These are phyloP conservation scores for Drosophila rhopaloa DNA, from an alignment of 1,140 invertebrate genomes.

Conservation along the genomic window DNA sequence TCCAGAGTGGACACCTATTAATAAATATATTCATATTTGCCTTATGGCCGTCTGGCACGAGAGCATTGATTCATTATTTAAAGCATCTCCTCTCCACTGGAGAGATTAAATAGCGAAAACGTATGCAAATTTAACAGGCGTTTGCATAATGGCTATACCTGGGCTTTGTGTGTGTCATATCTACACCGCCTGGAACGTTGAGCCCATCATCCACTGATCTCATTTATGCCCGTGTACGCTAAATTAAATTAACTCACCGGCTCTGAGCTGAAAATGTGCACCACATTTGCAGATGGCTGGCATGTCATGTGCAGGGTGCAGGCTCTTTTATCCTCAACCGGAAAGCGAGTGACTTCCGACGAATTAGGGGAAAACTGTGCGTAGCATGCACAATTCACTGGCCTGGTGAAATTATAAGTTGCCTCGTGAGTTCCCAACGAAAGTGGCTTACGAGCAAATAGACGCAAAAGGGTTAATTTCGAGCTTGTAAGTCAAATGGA, in stretches of 20 bases:
- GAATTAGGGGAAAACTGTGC: slow-evolving; percentile 26
- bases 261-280: slow-evolving; percentile 4
- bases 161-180: slow-evolving; percentile 9
- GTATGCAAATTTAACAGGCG: slow-evolving; percentile 13
- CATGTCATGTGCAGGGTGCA: slow-evolving; percentile 26
- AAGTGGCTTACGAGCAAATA: slow-evolving; percentile 5
- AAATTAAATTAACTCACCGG: slow-evolving; percentile 34
- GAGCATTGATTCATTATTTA: slow-evolving; percentile 41
- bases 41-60: slow-evolving; percentile 31
- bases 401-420: slow-evolving; percentile 36
- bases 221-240: slow-evolving; percentile 15
- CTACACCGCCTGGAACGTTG: neutral
- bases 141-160: neutral
- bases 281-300: neutral
- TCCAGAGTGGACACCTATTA: slow-evolving; percentile 48
- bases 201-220: slow-evolving; percentile 17
- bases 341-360: slow-evolving; percentile 28
- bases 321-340: slow-evolving; percentile 15
- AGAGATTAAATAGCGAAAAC: slow-evolving; percentile 18
- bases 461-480: slow-evolving; percentile 24
- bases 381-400: slow-evolving; percentile 31
- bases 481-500: slow-evolving; percentile 2
- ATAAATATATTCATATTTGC: slow-evolving; percentile 48
- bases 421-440: slow-evolving; percentile 30
- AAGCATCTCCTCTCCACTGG: slow-evolving; percentile 6